phyloP scores from a whole-genome alignment of 2,797 vertebrate species.

The Heliangelus exortis region DNA sequence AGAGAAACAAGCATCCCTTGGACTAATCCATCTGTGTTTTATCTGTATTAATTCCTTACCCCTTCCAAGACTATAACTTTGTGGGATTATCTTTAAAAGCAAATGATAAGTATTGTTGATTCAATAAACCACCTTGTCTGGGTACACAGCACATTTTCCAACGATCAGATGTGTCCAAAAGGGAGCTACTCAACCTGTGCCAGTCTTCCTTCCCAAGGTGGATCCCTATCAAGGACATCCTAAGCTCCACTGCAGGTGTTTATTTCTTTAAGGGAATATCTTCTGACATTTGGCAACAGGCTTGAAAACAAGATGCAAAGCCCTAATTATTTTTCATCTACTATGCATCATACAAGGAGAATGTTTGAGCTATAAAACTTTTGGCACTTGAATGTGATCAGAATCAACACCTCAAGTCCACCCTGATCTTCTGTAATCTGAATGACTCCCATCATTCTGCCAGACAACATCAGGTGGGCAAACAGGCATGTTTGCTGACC shows the following conservation, averaged over 20 bases:
- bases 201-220: neutral
- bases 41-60: neutral
- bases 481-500: neutral
- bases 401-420: neutral
- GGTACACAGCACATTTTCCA: neutral
- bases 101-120: neutral
- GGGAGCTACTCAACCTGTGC: neutral
- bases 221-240: neutral
- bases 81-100: neutral
- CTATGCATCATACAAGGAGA: neutral
- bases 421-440: neutral
- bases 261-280: neutral
- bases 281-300: neutral
- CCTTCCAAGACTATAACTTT: neutral
- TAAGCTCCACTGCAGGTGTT: neutral
- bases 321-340: neutral
- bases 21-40: neutral
- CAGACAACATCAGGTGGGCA: neutral
- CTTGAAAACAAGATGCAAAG: neutral
- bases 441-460: neutral
- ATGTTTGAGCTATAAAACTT: neutral
- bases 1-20: neutral
- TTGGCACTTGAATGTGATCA: neutral
- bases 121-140: neutral
- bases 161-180: neutral